Evolutionary conservation across 2,797 vertebrate species (phyloP), one percentile per base, ranked within the genome.

Genomic region (Somateria mollissima): DNA sequence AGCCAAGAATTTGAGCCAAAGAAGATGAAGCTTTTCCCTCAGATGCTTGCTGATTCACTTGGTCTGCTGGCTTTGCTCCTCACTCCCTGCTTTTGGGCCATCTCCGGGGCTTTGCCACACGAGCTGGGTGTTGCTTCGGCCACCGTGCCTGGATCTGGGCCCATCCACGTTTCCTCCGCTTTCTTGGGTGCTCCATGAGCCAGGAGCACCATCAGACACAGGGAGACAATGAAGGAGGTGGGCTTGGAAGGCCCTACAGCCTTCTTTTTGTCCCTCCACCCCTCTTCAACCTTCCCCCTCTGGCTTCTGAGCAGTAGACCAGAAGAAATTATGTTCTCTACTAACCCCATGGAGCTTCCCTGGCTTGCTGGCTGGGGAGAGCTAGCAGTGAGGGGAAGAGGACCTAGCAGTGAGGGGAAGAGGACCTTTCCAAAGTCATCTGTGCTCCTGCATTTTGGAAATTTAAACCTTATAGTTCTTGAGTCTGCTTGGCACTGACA

Each of bases 91-190:
- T 57, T 77, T 83, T 47, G 41, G 11, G 39, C 53, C 14, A 49
- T 47, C 32, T 28, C 14, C 30, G 3, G 39, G 10, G 32, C 27
- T 82, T 82, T 56, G 25, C 18, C 18, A 32, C 30, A 73, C 39
- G 47, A 84, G 54, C 0, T 0, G 22, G 2, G 1, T 28, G 19
- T 47, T 2, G 5, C 25, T 61, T 73, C 61, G 61, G 34, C 45
- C 11, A 11, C 1, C 0, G 0, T 56, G 5, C 21, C 61, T 57
- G 19, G 27, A 25, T 74, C n/a, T 14, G 6, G 28, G n/a, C 12
- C 18, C 27, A 25, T 74, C 49, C 56, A 56, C 34, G 4, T 67
- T 85, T 74, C 75, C 11, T 69, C 19, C 6, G 2, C 22, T 58
- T 86, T 15, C 27, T 51, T 22, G n/a, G 27, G 62, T 62, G 47